Evolutionary conservation across 2,113 vertebrate genomes (phyloP).

Genomic region (Trinectes maculatus): DNA sequence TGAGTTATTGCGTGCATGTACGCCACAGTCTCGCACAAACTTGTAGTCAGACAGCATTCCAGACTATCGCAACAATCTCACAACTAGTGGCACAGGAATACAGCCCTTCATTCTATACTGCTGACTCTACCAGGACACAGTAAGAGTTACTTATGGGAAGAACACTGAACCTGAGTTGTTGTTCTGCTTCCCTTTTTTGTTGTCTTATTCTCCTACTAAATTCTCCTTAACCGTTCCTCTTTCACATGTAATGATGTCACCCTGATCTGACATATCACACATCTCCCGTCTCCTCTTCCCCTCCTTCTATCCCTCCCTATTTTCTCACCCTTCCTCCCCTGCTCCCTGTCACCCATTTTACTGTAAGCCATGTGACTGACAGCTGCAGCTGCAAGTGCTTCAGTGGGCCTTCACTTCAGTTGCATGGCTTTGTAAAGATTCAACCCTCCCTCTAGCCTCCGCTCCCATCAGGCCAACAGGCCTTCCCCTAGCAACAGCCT

Average conservation of each 20-base stretch:
- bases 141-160: slow-evolving; percentile 20
- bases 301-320: slow-evolving; percentile 33
- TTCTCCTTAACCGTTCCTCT: slow-evolving; percentile 36
- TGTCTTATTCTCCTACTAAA: slow-evolving; percentile 19
- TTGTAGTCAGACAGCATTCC: slow-evolving; percentile 75
- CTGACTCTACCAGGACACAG: slow-evolving; percentile 26
- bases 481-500: slow-evolving; percentile 82
- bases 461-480: slow-evolving; percentile 63
- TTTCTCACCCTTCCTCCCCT: slow-evolving; percentile 59
- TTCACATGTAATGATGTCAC: slow-evolving; percentile 65
- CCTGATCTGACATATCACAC: slow-evolving; percentile 55
- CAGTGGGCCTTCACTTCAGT: slow-evolving; percentile 78
- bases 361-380: slow-evolving; percentile 81
- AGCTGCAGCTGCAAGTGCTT: slow-evolving; percentile 79
- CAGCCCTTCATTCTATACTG: slow-evolving; percentile 34
- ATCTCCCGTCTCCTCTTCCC: slow-evolving; percentile 6
- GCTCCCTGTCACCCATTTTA: slow-evolving; percentile 67
- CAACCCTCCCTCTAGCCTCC: slow-evolving; percentile 67
- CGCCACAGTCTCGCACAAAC: slow-evolving; percentile 57
- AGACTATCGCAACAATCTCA: slow-evolving; percentile 64
- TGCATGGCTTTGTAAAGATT: slow-evolving; percentile 80
- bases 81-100: slow-evolving; percentile 50
- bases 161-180: slow-evolving; percentile 26
- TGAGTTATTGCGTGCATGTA: slow-evolving; percentile 14
- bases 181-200: slow-evolving; percentile 12